Evolutionary conservation across 2,113 vertebrate species (phyloP), one percentile per base, ranked within the genome.

Genomic region (Taxidea taxus): DNA sequence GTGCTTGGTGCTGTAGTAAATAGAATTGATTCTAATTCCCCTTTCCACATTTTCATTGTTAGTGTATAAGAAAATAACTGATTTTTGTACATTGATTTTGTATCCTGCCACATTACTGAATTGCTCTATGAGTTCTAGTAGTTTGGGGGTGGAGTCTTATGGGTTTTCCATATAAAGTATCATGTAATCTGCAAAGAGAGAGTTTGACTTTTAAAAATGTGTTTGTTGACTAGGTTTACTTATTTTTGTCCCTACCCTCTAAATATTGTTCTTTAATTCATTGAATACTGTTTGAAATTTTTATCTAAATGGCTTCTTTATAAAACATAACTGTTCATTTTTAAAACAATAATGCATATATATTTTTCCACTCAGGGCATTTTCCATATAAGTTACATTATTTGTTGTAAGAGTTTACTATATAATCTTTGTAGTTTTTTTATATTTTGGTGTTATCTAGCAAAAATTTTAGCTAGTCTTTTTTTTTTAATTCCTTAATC

Each of bases 291-390:
- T 72, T 80, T 62, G 44, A 68, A 91, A 27, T 86, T 93, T 70
- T 25, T 39, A 77, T 47, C 39, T 80, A 7, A 64, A 1, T 77
- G 39, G 25, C 16, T 64, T 62, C 20, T 64, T 89, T 75, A 29
- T 70, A 95, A 87, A 96, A 34, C 47, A 39, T 16, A 93, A 11
- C 56, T 86, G 91, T 75, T 75, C 47, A 47, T 85, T 88, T 97
- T 89, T 58, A 56, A 87, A 94, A 54, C 11, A 34, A 31, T 54
- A 77, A 27, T 14, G 4, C 25, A 6, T 51, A 42, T 1, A 29
- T 75, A 81, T 96, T 95, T 87, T 94, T 7, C 80, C n/a, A n/a
- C 18, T 91, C 27, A n/a, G 27, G 23, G 21, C 68, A 27, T 85
- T 68, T 81, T 44, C 49, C 84, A 49, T 83, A 60, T 42, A 51